phyloP scores from a whole-genome alignment of 2,113 vertebrate genomes.

The Thermophis baileyi region DNA sequence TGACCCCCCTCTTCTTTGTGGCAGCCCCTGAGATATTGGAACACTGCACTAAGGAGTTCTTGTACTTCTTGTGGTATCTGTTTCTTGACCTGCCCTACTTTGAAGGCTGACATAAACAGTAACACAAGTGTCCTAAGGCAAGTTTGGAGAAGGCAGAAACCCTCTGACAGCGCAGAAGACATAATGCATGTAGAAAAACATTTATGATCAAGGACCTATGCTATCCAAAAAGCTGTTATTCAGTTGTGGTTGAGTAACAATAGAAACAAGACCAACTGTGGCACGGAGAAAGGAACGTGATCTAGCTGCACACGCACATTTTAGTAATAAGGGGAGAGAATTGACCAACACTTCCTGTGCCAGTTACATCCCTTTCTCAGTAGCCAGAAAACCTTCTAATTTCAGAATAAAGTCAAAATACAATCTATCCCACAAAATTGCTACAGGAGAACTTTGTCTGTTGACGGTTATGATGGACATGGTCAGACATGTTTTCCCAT shows the following conservation, averaged over 20 bases:
- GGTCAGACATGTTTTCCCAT: not conserved
- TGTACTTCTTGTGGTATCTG: not conserved
- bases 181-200: not conserved
- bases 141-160: not conserved
- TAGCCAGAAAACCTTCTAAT: not conserved
- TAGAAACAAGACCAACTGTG: not conserved
- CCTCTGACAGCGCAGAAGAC: not conserved
- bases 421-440: not conserved
- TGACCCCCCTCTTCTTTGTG: too few relatives aligned
- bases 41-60: not conserved
- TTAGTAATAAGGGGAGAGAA: not conserved
- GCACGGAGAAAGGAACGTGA: not conserved
- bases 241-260: not conserved
- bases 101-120: not conserved
- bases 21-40: too few relatives aligned
- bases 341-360: not conserved
- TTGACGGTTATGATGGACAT: not conserved
- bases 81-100: not conserved
- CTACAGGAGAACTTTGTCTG: not conserved
- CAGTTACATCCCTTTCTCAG: not conserved
- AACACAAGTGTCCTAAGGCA: not conserved
- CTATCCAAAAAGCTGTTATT: not conserved
- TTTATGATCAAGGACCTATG: not conserved
- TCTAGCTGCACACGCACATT: not conserved
- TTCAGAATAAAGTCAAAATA: not conserved